Base-by-base conservation (phyloP, 2,888 invertebrate species). In the Lithophane leautieri region DNA sequence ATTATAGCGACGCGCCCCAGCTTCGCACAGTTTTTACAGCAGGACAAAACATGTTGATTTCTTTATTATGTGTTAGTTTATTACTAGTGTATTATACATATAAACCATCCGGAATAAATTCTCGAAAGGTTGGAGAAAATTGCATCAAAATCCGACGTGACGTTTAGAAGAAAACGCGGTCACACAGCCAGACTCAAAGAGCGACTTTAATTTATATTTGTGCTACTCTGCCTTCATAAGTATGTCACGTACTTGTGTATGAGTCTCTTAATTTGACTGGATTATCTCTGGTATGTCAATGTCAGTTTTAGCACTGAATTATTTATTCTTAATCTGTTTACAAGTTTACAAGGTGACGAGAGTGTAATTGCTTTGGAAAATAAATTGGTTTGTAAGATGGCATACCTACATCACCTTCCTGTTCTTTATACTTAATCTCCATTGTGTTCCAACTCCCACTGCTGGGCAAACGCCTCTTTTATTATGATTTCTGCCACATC, bases 231-330 rank as follows among this genome's bases (percentile, higher is more conserved):
- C 34, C 47, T 40, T 4, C 19, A 42, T n/a, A 14, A 62, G 19
- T 60, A 60, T 40, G 80, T 65, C 78, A 79, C 73, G 73, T 78
- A 71, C 34, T 40, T 11, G 54, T 42, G 40, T 34, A 19, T 16
- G 19, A 56, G 75, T 42, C 14, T 63, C 14, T 76, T 14, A 14
- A 40, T 58, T 66, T 44, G 47, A 16, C 16, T 42, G 56, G 25
- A 58, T 70, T 54, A 60, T 56, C 76, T 42, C 3, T 34, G 61
- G 65, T 78, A 69, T 78, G 56, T 40, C 72, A 69, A 78, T 70
- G 82, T 66, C 70, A 52, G n/a, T 52, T 82, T 70, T 50, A 25
- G 63, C 50, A 34, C 34, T 34, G 34, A 34, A 6, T 34, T 34
- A 34, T 34, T 34, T 34, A 34, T 34, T 34, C 34, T 34, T 34